These are phyloP conservation scores for Tympanuchus pallidicinctus DNA, from an alignment of 2,113 vertebrate species.

Conservation along the genomic window DNA sequence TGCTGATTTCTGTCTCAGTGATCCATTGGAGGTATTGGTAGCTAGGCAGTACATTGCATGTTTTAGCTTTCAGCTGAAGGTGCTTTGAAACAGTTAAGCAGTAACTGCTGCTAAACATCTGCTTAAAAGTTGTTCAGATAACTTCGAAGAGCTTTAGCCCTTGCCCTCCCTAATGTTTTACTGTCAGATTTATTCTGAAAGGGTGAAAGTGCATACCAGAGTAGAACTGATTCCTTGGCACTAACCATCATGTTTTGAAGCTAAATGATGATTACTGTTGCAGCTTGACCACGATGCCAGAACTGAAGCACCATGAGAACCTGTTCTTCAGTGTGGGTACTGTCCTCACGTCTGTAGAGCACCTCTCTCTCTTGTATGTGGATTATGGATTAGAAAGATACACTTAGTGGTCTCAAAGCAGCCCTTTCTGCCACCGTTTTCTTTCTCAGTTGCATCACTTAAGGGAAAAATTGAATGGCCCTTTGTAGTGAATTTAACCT, in stretches of 20 bases:
- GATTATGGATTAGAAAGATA: not conserved
- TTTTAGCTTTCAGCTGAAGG: not conserved
- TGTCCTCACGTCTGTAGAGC: not conserved
- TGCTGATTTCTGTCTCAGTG: not conserved
- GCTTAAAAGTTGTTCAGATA: not conserved
- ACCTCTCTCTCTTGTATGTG: accelerated
- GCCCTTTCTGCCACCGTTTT: not conserved
- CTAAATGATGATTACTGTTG: not conserved
- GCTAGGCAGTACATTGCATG: no score
- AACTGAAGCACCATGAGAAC: not conserved
- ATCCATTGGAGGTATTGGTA: not conserved
- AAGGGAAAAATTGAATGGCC: not conserved
- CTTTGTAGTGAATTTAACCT: constrained; percentile 8
- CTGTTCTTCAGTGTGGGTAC: not conserved
- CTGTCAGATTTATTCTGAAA: not conserved
- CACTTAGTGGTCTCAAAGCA: not conserved
- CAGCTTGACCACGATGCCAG: not conserved
- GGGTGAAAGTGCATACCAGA: not conserved
- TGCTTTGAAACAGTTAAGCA: not conserved
- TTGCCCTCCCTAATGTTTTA: not conserved
- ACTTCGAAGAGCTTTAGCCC: not conserved
- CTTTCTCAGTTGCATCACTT: not conserved
- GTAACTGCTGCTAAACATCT: not conserved
- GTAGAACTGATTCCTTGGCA: not conserved
- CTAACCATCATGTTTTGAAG: not conserved